Base-by-base conservation (phyloP, 2,797 vertebrate genomes). In the Schizothorax lantsangensis region DNA sequence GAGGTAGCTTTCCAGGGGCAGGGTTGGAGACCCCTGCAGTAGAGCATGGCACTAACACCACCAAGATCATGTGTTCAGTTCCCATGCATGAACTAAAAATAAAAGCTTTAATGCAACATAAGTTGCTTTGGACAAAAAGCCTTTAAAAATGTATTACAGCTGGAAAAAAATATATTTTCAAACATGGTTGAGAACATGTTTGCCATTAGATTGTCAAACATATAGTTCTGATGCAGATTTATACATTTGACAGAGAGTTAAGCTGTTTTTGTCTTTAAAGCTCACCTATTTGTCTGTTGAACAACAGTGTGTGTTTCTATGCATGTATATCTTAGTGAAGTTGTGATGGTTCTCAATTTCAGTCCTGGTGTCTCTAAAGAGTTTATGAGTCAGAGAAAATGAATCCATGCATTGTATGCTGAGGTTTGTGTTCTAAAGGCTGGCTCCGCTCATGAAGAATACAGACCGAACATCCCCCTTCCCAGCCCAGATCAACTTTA, bases 311-410 rank as follows among this genome's bases (percentile, higher is more conserved):
- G 15, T 66, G 15, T 78, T 21, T 87, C 1, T 59, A 38, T 52
- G 21, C 1, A 72, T 21, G 33, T 40, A 36, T 57, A 52, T 6
- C 6, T 77, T 57, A 19, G 40, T 68, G 59, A 33, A 43, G 38
- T 49, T 49, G 1, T 49, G 49, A 52, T n/a, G 40, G 23, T 73
- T 49, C 1, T 49, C 8, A 19, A 2, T 10, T 49, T 26, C 1
- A 0, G 15, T 49, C 45, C 26, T 19, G 73, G 15, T 47, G 40
- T 69, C 59, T 79, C 21, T 6, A 26, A 87, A 59, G 81, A 71
- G 54, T 69, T 45, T 80, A 85, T 85, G 79, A 87, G 30, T 83
- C 77, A 88, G 87, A 82, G 74, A 78, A 90, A 84, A 87, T 79
- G 5, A 77, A 26, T 30, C 57, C 73, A 49, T 78, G 72, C 30